A percentile compares a stretch with the other conserved stretches of the same genome.
phyloP scores from a whole-genome alignment of 2,888 invertebrate species.

The Busseola fusca region DNA sequence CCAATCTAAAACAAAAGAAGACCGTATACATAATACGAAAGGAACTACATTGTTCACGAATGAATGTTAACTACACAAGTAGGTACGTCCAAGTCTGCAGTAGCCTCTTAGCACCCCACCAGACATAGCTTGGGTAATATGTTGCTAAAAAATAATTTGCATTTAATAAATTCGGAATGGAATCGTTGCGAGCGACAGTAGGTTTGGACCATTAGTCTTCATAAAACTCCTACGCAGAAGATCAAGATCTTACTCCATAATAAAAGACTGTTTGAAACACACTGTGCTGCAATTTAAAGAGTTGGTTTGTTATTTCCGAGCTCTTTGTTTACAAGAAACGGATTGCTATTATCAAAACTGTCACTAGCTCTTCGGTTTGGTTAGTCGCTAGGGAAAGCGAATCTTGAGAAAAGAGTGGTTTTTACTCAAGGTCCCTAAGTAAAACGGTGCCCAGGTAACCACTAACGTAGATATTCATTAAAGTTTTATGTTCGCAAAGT shows the following conservation, averaged over 20 bases:
- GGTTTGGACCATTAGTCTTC: constrained; percentile 13
- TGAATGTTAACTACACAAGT: constrained; percentile 48
- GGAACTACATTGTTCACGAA: constrained; percentile 37
- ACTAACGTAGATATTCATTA: constrained; percentile 1
- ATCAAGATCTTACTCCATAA: not conserved
- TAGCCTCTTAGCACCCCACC: constrained; percentile 57
- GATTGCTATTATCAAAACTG: not conserved
- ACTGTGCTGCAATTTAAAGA: constrained; percentile 1
- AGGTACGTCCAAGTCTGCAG: constrained; percentile 21
- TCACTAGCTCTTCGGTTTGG: not conserved
- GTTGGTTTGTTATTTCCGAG: not conserved
- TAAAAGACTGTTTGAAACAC: not conserved
- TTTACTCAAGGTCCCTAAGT: constrained; percentile 14
- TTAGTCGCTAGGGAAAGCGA: constrained; percentile 6
- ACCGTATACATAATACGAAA: constrained; percentile 16
- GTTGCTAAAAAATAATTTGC: constrained; percentile 52
- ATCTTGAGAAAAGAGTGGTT: constrained; percentile 38
- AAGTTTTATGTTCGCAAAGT: constrained; percentile 1
- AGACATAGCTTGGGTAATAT: constrained; percentile 52
- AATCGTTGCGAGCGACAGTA: constrained; percentile 4
- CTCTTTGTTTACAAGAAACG: not conserved
- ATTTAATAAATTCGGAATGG: constrained; percentile 41
- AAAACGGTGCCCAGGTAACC: not conserved
- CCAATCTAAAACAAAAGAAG: constrained; percentile 24
- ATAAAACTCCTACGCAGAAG: constrained; percentile 25